phyloP scores from a whole-genome alignment of 2,888 invertebrate species.

The Troglohyphantes excavatus region DNA sequence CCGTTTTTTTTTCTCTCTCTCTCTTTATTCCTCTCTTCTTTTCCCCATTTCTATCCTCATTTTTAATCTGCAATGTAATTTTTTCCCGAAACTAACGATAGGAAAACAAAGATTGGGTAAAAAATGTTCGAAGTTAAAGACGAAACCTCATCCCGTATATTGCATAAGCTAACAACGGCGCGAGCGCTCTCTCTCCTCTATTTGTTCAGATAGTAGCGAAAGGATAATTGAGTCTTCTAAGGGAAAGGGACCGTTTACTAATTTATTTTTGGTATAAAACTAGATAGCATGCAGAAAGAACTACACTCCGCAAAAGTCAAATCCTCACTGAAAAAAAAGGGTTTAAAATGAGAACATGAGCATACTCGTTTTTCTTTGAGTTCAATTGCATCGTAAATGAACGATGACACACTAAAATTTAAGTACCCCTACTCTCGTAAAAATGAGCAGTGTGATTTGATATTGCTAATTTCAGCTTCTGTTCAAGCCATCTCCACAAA shows the following conservation, averaged over 20 bases:
- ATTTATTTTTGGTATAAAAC: too few relatives aligned
- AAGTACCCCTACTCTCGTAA: too few relatives aligned
- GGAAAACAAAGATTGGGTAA: conserved; percentile 51
- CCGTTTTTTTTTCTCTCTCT: conserved; percentile 14
- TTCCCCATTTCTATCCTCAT: conserved; percentile 9
- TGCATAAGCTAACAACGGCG: conserved; percentile 61
- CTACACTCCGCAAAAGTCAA: too few relatives aligned
- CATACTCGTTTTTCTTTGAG: too few relatives aligned
- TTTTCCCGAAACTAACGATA: conserved; percentile 57
- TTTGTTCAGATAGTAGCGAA: conserved; percentile 59
- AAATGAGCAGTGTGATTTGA: too few relatives aligned
- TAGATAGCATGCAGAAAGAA: too few relatives aligned
- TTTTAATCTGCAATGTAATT: conserved; percentile 64
- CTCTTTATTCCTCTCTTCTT: not conserved
- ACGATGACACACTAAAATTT: too few relatives aligned
- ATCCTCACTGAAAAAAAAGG: too few relatives aligned
- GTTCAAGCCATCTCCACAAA: too few relatives aligned
- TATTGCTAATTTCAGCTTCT: too few relatives aligned
- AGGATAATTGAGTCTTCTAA: conserved; percentile 63
- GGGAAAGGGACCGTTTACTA: conserved; percentile 5
- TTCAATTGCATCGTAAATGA: too few relatives aligned
- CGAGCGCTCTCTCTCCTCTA: conserved; percentile 35
- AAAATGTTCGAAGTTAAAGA: conserved; percentile 61
- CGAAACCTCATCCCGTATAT: conserved; percentile 62
- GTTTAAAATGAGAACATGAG: too few relatives aligned